Base-by-base conservation (phyloP, 35 echinoderm and acorn worm species). In the Apostichopus parvimensis region DNA sequence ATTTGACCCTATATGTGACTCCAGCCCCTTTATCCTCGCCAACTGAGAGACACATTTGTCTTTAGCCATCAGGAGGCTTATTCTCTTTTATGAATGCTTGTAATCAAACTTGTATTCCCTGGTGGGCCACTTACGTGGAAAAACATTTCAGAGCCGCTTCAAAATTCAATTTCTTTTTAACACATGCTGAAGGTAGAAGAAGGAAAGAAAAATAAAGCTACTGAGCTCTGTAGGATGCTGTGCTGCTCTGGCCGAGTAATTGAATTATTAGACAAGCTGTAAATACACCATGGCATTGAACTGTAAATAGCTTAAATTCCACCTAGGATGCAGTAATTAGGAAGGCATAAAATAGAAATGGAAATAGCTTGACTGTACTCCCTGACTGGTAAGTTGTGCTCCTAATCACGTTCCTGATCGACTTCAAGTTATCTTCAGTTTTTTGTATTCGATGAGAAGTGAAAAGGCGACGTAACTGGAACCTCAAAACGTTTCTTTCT, bases 51-150 rank as follows among this genome's bases (percentile, higher is more conserved):
- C 6, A 22, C 13, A 75, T 75, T 75, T 75, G 71, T 75, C 71
- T 75, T 18, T n/a, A 75, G 17, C 71, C 71, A 75, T 75, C 71
- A n/a, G 71, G 21, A 75, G 71, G 17, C 20, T 8, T 75, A 18
- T 75, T 75, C 17, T 75, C 15, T 7, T 75, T 75, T 20, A 18
- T n/a, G 71, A 20, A 20, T 7, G 14, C 71, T 75, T 75, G 71
- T 75, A 75, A 75, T 75, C 71, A 75, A 75, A 75, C 17, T 20
- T 18, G 71, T 8, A 22, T 75, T 75, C 71, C 71, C 71, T 8
- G 71, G 71, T 75, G 71, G 71, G 71, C 71, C 71, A 75, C 71
- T 75, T 75, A 75, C 14, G 71, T 75, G 71, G 6, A 75, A 75
- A 75, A 75, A 75, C 71, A 75, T 75, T 75, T 75, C 71, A 5